These are phyloP conservation scores for Apaloderma vittatum DNA, from an alignment of 2,113 vertebrate genomes.

Conservation along the genomic window DNA sequence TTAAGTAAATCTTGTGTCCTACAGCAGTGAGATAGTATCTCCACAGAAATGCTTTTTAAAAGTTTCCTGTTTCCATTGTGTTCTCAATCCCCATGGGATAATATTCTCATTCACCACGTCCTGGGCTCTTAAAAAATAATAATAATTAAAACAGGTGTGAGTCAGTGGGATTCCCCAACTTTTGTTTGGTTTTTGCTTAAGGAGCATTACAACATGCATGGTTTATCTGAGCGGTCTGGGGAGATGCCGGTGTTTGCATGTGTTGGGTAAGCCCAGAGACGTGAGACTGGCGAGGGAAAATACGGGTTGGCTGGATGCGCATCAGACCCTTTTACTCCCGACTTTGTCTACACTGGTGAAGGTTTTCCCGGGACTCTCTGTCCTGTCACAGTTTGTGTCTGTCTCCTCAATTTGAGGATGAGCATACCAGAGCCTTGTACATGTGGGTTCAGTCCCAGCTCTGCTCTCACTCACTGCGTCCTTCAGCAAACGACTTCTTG, in stretches of 20 bases:
- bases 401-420: not conserved
- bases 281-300: not conserved
- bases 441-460: accelerated
- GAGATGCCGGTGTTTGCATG: not conserved
- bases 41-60: constrained; percentile 69
- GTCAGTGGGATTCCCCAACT: constrained; percentile 69
- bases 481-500: not conserved
- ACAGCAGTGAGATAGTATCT: constrained; percentile 70
- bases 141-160: constrained; percentile 59
- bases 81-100: constrained; percentile 57
- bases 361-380: not conserved
- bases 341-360: not conserved
- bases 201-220: not conserved
- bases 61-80: constrained; percentile 62
- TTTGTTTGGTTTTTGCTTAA: constrained; percentile 23
- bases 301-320: not conserved
- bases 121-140: not conserved
- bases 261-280: not conserved
- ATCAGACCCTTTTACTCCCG: not conserved
- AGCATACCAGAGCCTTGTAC: accelerated
- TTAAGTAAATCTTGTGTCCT: constrained; percentile 67
- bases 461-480: not conserved
- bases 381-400: not conserved
- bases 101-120: constrained; percentile 60
- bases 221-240: not conserved